Percentiles rank a stretch among this genome's conserved stretches.
These are phyloP conservation scores for Xanthostigma xanthostigma DNA, from an alignment of 2,888 invertebrate species.

Conservation along the genomic window DNA sequence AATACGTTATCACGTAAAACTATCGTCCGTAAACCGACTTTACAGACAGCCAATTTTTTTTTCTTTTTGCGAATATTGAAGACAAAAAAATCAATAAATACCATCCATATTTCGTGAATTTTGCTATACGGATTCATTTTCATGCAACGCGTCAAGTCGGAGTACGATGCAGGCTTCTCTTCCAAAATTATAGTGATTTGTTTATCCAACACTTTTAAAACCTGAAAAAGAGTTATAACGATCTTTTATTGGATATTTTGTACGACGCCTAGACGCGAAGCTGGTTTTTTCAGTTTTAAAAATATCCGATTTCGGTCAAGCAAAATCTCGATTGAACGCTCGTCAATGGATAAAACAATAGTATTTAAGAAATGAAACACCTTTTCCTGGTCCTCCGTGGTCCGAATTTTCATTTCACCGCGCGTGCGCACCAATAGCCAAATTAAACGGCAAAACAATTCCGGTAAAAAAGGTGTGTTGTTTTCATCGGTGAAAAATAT, in stretches of 20 bases:
- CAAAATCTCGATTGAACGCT: too few relatives aligned
- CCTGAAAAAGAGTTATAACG: neutral
- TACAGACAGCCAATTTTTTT: too few relatives aligned
- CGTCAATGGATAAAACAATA: neutral
- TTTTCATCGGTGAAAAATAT: neutral
- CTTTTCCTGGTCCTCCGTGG: slow-evolving; percentile 1
- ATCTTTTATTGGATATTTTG: neutral
- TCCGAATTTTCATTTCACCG: slow-evolving; percentile 1
- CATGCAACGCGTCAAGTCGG: neutral
- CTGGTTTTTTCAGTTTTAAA: too few relatives aligned
- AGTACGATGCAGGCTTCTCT: neutral
- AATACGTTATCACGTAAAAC: too few relatives aligned
- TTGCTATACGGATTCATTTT: neutral
- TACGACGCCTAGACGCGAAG: neutral
- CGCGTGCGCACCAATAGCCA: slow-evolving; percentile 3
- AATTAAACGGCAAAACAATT: slow-evolving; percentile 3
- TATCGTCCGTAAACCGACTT: too few relatives aligned
- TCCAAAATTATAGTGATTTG: neutral
- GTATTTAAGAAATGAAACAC: neutral
- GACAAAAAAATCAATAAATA: too few relatives aligned
- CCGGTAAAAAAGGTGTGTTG: neutral
- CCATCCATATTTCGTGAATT: neutral
- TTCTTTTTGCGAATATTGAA: too few relatives aligned
- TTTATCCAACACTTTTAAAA: slow-evolving; percentile 1
- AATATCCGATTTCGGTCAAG: too few relatives aligned